These are phyloP conservation scores for Phenganax stokvisi DNA, from an alignment of 92 coral and sea anemone genomes.

Conservation along the genomic window DNA sequence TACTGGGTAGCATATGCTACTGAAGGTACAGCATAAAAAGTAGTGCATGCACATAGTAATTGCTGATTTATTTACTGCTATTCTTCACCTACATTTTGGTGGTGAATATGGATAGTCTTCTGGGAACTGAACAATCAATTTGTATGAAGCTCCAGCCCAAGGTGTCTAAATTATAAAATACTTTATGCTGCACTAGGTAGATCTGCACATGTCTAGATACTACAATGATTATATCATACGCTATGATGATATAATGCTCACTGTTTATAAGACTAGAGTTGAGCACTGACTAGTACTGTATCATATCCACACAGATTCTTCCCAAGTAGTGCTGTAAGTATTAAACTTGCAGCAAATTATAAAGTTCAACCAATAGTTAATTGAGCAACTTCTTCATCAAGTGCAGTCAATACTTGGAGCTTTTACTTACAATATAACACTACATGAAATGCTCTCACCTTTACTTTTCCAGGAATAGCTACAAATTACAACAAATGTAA, in stretches of 20 bases:
- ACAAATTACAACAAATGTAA: slow-evolving; percentile 1
- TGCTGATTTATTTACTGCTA: background rate
- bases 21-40: too few relatives aligned
- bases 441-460: slow-evolving; percentile 36
- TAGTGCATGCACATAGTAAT: too few relatives aligned
- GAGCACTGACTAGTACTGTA: too few relatives aligned
- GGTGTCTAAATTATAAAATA: slow-evolving; percentile 55
- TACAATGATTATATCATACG: background rate
- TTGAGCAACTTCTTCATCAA: background rate
- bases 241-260: background rate
- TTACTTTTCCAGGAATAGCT: slow-evolving; percentile 66
- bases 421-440: background rate
- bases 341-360: background rate
- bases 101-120: slow-evolving; percentile 84
- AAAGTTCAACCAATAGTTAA: too few relatives aligned
- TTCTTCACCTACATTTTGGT: slow-evolving; percentile 76
- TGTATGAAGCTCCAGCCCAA: slow-evolving; percentile 94
- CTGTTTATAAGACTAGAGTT: background rate
- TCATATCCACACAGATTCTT: too few relatives aligned
- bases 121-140: slow-evolving; percentile 65
- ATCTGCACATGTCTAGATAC: background rate
- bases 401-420: background rate
- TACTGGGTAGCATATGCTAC: background rate
- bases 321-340: background rate
- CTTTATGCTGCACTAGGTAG: too few relatives aligned